These are phyloP conservation scores for Athripsodes cinereus DNA, from an alignment of 2,888 invertebrate species.

Conservation along the genomic window DNA sequence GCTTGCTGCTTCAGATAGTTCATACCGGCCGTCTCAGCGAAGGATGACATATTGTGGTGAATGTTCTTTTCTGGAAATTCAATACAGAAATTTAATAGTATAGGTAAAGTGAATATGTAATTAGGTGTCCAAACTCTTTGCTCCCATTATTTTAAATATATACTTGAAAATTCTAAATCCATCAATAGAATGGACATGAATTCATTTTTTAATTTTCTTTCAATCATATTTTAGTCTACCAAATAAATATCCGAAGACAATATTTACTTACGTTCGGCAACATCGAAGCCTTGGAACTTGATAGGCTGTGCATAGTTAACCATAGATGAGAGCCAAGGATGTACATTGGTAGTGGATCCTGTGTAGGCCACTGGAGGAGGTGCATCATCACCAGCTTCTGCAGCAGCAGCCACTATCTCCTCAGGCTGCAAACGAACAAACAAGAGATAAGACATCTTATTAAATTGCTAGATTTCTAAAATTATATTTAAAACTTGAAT, in stretches of 20 bases:
- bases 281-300: conserved; percentile 97
- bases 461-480: too few relatives aligned
- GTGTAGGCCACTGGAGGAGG: conserved; percentile 77
- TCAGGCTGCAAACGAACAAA: conserved; percentile 37
- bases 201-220: too few relatives aligned
- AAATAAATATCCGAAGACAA: too few relatives aligned
- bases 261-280: conserved; percentile 76
- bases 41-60: conserved; percentile 98
- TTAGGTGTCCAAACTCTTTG: not conserved
- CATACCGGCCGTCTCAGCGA: conserved; percentile 95
- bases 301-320: conserved; percentile 99
- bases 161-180: too few relatives aligned
- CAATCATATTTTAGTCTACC: too few relatives aligned
- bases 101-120: not conserved
- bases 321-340: conserved; percentile 97
- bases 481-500: too few relatives aligned
- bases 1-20: conserved; percentile 93
- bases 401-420: conserved; percentile 54
- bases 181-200: too few relatives aligned
- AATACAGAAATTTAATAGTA: too few relatives aligned
- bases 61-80: conserved; percentile 78
- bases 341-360: conserved; percentile 97
- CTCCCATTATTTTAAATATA: not conserved
- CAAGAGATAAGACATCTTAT: not conserved
- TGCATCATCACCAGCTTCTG: conserved; percentile 54